Evolutionary conservation across 2,888 invertebrate genomes (phyloP).

Genomic region (Choristoneura rosaceana): DNA sequence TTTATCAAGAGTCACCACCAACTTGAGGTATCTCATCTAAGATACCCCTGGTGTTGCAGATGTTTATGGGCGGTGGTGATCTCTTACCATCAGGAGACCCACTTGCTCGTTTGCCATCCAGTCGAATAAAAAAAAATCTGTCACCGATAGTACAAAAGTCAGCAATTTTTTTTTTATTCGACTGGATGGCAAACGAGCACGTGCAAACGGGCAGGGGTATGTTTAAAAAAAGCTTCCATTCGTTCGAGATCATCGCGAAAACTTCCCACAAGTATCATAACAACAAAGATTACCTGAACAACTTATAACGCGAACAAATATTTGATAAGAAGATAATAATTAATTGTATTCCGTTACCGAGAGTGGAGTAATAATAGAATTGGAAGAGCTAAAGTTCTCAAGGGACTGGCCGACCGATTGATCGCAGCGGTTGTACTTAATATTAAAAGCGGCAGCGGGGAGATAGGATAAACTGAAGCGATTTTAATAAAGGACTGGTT

Average conservation of each 20-base stretch:
- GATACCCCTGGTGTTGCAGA: too few relatives aligned
- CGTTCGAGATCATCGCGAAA: not conserved
- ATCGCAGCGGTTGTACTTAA: constrained; percentile 15
- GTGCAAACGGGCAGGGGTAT: too few relatives aligned
- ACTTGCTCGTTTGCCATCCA: too few relatives aligned
- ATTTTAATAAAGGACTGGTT: not conserved
- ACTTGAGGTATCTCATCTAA: too few relatives aligned
- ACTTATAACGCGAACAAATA: constrained; percentile 26
- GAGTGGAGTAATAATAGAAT: constrained; percentile 38
- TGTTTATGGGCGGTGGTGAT: too few relatives aligned
- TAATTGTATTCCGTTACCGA: constrained; percentile 31
- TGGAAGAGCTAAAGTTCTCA: constrained; percentile 35
- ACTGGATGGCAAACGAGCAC: too few relatives aligned
- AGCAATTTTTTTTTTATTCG: too few relatives aligned
- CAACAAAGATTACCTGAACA: constrained; percentile 21
- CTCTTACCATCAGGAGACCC: too few relatives aligned
- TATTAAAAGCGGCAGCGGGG: constrained; percentile 15
- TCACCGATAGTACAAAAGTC: too few relatives aligned
- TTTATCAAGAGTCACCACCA: too few relatives aligned
- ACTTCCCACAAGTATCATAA: constrained; percentile 15
- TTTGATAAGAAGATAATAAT: constrained; percentile 38
- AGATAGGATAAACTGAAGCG: not conserved
- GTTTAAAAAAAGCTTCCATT: too few relatives aligned
- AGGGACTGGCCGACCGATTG: constrained; percentile 31
- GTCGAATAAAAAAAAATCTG: too few relatives aligned